Evolutionary conservation across 2,888 invertebrate species (phyloP).

Genomic region (Himalopsyche kuldschensis): DNA sequence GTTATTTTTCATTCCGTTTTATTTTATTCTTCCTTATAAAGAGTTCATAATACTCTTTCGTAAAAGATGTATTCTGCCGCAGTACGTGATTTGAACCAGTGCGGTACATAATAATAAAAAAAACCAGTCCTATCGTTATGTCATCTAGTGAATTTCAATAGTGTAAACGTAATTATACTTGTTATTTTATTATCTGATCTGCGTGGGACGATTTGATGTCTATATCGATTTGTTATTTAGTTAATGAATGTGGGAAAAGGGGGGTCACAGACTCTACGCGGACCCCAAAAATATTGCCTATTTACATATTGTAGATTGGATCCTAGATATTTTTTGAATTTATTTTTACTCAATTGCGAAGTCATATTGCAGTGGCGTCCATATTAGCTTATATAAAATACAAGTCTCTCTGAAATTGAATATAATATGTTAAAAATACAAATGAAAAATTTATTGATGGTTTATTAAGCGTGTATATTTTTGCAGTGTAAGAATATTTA

Average conservation of each 20-base stretch:
- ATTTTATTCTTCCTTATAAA: neutral
- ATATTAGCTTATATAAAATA: no score
- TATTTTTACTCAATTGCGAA: neutral
- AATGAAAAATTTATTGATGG: no score
- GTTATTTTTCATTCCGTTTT: no score
- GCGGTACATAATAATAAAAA: neutral
- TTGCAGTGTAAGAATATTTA: no score
- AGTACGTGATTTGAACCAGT: neutral
- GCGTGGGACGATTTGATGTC: constrained; percentile 28
- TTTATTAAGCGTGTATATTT: no score
- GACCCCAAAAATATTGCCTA: neutral
- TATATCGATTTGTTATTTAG: constrained; percentile 36
- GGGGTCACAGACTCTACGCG: constrained; percentile 24
- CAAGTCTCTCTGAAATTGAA: no score
- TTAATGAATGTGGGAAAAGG: constrained; percentile 38
- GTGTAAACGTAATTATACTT: constrained; percentile 21
- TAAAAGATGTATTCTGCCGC: neutral
- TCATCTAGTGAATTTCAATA: constrained; percentile 12
- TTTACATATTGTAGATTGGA: constrained; percentile 4
- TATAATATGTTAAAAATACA: no score
- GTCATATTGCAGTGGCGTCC: neutral
- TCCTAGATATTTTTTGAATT: neutral
- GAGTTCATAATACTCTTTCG: neutral
- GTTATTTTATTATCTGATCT: constrained; percentile 22
- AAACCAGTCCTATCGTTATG: constrained; percentile 16